These are phyloP conservation scores for Pelochelys cantorii DNA, from an alignment of 2,797 vertebrate genomes.

Conservation along the genomic window DNA sequence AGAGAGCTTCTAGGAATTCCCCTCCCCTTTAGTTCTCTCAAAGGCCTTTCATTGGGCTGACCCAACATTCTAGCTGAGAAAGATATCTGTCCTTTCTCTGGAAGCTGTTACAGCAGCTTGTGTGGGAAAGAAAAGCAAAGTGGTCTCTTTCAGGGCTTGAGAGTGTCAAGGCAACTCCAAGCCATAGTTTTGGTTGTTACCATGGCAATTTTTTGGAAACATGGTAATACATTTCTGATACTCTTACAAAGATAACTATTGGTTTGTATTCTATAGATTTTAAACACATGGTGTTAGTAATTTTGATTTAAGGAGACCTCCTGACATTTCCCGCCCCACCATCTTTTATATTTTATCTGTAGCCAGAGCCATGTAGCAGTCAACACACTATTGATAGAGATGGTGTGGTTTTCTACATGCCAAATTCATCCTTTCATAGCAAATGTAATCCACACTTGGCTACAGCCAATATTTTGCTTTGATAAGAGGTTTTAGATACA, in stretches of 20 bases:
- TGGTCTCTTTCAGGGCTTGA: background rate
- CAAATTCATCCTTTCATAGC: background rate
- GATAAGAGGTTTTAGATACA: background rate
- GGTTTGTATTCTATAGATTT: background rate
- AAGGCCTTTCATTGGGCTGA: background rate
- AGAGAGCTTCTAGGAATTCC: accelerated
- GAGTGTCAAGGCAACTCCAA: background rate
- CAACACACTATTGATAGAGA: background rate
- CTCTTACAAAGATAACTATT: background rate
- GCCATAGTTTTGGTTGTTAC: background rate
- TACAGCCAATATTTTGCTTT: background rate
- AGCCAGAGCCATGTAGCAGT: background rate
- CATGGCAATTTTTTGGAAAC: background rate
- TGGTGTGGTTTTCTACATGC: background rate
- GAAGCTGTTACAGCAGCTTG: background rate
- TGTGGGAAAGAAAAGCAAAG: background rate
- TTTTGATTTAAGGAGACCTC: background rate
- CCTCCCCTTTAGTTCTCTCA: background rate
- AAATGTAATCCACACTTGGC: background rate
- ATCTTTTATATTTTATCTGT: background rate
- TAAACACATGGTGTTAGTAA: background rate
- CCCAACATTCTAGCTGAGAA: background rate
- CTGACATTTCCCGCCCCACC: background rate
- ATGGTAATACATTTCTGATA: accelerated
- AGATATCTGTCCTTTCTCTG: background rate